phyloP scores from a whole-genome alignment of 2,888 invertebrate species.

The Eustalomyia histrio region DNA sequence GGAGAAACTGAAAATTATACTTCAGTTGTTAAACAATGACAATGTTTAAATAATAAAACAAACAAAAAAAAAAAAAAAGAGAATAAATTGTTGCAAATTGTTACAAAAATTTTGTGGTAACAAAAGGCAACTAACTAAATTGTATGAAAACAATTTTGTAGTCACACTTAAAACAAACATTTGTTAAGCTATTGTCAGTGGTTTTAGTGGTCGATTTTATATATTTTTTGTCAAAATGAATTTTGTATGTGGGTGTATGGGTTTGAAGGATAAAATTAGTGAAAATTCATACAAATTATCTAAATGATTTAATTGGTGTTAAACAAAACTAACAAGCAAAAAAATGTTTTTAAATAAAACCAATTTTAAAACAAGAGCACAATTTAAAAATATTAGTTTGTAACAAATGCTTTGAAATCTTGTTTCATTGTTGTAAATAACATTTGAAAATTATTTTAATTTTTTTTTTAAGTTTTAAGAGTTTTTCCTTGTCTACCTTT shows the following conservation, averaged over 20 bases:
- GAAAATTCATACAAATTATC: constrained; percentile 36
- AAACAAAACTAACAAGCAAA: background rate
- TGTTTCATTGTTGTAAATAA: background rate
- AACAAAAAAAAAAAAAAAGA: background rate
- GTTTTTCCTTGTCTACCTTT: background rate
- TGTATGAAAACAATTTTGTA: constrained; percentile 36
- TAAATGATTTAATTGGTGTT: constrained; percentile 36
- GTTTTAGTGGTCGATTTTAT: constrained; percentile 36
- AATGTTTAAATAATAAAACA: constrained; percentile 33
- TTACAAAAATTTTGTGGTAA: constrained; percentile 43
- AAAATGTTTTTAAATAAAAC: background rate
- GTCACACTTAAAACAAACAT: background rate
- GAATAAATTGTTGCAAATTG: constrained; percentile 25
- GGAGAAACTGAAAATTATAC: constrained; percentile 16
- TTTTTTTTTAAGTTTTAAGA: background rate
- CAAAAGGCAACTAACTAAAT: constrained; percentile 7
- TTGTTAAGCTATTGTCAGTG: constrained; percentile 19
- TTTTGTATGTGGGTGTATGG: background rate
- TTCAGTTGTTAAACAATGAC: constrained; percentile 29
- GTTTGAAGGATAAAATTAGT: background rate
- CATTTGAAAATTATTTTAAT: background rate
- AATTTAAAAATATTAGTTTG: no score
- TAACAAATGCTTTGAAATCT: background rate
- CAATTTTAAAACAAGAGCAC: background rate
- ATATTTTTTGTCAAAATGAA: background rate